A percentile compares a stretch with the other conserved stretches of the same genome.
phyloP scores from a whole-genome alignment of 2,797 vertebrate species.

The Potorous gilbertii region DNA sequence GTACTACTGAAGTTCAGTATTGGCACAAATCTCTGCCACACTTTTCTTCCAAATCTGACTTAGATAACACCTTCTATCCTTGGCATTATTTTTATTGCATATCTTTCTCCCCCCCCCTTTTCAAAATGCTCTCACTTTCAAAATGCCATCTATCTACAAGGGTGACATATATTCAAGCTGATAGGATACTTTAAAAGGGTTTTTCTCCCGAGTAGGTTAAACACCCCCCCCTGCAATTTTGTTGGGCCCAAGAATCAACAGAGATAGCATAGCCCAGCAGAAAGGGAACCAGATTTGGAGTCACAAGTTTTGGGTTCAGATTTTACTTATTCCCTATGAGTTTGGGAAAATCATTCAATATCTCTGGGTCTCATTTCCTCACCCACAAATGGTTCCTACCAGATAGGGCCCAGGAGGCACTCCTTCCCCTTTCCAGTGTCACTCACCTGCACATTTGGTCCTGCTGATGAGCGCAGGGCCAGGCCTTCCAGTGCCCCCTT shows the following conservation, averaged over 20 bases:
- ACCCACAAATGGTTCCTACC: neutral
- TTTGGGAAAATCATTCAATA: neutral
- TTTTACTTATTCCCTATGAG: neutral
- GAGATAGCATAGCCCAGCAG: neutral
- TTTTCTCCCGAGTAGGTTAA: neutral
- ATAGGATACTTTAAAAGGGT: neutral
- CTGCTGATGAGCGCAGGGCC: slow-evolving; percentile 96
- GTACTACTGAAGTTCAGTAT: neutral
- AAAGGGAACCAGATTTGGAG: neutral
- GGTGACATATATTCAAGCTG: neutral
- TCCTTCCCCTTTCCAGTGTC: neutral
- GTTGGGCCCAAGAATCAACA: neutral
- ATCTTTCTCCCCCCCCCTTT: neutral
- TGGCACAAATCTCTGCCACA: neutral
- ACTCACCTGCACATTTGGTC: slow-evolving; percentile 97
- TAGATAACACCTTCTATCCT: neutral
- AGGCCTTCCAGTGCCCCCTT: slow-evolving; percentile 94
- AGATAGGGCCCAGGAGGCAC: too few species aligned
- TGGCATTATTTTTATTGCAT: neutral
- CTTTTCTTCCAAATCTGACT: neutral
- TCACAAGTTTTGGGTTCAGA: neutral
- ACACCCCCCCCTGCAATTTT: neutral
- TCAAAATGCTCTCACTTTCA: neutral
- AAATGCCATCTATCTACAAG: neutral
- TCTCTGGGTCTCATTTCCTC: neutral